Conservation (phyloP, 2,113 vertebrate species). For the Corvus cornix region DNA sequence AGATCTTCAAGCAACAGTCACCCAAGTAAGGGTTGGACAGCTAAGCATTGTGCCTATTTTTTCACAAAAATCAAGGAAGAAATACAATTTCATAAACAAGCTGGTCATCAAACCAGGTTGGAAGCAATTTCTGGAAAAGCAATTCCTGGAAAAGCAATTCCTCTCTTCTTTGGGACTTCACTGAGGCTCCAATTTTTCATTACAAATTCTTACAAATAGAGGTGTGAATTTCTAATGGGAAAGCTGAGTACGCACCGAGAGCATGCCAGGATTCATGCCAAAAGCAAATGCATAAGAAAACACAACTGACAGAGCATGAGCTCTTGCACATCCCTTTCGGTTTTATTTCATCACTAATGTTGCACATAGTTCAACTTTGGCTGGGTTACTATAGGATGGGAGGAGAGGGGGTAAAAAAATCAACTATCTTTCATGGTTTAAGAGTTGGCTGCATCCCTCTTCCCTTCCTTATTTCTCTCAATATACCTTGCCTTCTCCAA, state of each 20-base stretch:
- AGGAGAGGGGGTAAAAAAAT: accelerated
- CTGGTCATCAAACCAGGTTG: not conserved
- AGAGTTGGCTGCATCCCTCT: not conserved
- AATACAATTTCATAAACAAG: not conserved
- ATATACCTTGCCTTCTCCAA: not conserved
- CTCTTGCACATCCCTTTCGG: not conserved
- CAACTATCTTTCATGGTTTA: not conserved
- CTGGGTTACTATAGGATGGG: not conserved
- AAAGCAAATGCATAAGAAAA: not conserved
- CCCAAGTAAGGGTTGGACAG: not conserved
- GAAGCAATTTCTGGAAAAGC: not conserved
- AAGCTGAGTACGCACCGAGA: not conserved
- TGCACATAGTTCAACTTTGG: not conserved
- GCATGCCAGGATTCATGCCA: not conserved
- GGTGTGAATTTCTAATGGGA: not conserved
- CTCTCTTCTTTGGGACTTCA: not conserved
- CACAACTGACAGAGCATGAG: not conserved
- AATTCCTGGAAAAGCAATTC: not conserved
- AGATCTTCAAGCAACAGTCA: not conserved
- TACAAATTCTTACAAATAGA: not conserved
- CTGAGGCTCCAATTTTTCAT: not conserved
- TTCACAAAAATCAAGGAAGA: not conserved
- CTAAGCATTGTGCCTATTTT: not conserved
- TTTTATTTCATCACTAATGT: not conserved
- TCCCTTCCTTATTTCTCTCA: not conserved